Evolutionary conservation across 2,113 vertebrate genomes (phyloP).

Genomic region (Kryptolebias marmoratus): DNA sequence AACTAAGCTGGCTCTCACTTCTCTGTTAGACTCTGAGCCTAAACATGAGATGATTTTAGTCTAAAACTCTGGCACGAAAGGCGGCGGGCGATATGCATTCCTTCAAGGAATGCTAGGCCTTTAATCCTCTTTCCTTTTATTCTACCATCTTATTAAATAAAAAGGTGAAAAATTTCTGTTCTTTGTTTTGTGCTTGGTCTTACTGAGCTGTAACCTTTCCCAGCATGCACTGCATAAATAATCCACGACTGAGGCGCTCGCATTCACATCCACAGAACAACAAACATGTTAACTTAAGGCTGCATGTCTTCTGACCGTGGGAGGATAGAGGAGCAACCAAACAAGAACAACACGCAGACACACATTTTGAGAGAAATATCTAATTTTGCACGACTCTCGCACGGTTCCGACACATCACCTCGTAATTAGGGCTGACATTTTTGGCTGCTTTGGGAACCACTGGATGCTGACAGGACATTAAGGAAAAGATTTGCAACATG

Average conservation of each 20-base stretch:
- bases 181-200: not conserved
- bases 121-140: too few species aligned
- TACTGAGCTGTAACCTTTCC: not conserved
- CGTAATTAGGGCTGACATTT: slow-evolving; percentile 48
- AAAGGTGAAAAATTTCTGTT: too few species aligned
- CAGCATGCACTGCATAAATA: slow-evolving; percentile 14
- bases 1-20: not conserved
- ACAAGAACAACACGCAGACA: slow-evolving; percentile 23
- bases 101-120: not conserved
- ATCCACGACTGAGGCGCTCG: not conserved
- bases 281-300: slow-evolving; percentile 19
- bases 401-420: slow-evolving; percentile 47
- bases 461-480: slow-evolving; percentile 35
- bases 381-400: slow-evolving; percentile 33
- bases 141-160: too few species aligned
- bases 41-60: too few species aligned
- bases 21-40: not conserved
- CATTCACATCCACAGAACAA: slow-evolving; percentile 17
- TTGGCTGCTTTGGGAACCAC: slow-evolving; percentile 48
- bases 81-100: not conserved
- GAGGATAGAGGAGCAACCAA: slow-evolving; percentile 16
- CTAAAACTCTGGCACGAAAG: too few species aligned
- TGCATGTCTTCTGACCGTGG: slow-evolving; percentile 33
- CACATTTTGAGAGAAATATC: slow-evolving; percentile 33
- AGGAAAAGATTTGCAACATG: slow-evolving; percentile 8